phyloP scores from a whole-genome alignment of 2,888 invertebrate species.

The Acanthoscelides obtectus region DNA sequence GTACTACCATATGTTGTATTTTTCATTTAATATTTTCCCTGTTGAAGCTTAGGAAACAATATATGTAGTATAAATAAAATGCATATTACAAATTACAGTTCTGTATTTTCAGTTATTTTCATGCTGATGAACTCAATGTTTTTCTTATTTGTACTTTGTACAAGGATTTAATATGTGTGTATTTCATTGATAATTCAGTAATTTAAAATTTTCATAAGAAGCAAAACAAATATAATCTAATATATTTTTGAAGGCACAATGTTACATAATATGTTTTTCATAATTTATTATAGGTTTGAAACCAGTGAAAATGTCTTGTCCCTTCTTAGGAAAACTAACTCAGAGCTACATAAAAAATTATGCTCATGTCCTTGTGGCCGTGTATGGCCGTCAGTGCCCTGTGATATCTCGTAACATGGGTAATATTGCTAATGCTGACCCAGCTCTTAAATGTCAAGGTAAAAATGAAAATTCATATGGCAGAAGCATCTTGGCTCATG shows the following conservation, averaged over 20 bases:
- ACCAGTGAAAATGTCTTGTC: conserved; percentile 71
- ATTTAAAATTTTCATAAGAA: too few species aligned
- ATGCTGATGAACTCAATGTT: too few species aligned
- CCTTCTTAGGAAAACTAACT: conserved; percentile 77
- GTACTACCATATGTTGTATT: too few species aligned
- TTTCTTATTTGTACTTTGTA: too few species aligned
- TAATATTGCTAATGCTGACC: conserved; percentile 21
- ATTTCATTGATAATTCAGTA: too few species aligned
- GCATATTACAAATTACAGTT: too few species aligned
- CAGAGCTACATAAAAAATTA: conserved; percentile 79
- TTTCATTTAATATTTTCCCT: too few species aligned
- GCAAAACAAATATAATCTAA: too few species aligned
- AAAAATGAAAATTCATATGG: conserved; percentile 1
- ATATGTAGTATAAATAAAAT: too few species aligned
- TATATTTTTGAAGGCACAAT: background rate
- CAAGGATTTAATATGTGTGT: too few species aligned
- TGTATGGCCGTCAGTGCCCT: conserved; percentile 78
- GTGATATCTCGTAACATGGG: conserved; percentile 58
- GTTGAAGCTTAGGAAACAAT: too few species aligned
- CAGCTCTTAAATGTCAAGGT: conserved; percentile 23
- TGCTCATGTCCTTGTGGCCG: conserved; percentile 68
- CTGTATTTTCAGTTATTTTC: too few species aligned
- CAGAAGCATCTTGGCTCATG: conserved; percentile 1
- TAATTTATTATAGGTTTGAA: conserved; percentile 5
- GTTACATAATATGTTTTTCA: conserved; percentile 1